A percentile compares a stretch with the other conserved stretches of the same genome.
phyloP scores from a whole-genome alignment of 2,888 invertebrate species.

The Lampropteryx suffumata region DNA sequence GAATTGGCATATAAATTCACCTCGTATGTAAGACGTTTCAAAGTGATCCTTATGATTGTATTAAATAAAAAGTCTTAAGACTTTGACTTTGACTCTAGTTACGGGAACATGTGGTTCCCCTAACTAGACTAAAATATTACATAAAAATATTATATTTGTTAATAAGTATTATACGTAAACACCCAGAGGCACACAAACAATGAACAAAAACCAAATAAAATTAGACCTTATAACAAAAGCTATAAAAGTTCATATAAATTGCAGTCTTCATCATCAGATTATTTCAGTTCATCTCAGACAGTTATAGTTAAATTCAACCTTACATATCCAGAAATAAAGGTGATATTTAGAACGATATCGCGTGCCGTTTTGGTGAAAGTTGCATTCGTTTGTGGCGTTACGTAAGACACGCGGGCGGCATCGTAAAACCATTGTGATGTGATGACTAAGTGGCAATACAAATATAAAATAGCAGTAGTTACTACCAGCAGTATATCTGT shows the following conservation, averaged over 20 bases:
- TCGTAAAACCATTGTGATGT: conserved; percentile 8
- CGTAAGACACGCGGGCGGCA: conserved; percentile 2
- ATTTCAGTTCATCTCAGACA: too few relatives aligned
- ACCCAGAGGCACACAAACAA: background rate
- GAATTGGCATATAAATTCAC: too few relatives aligned
- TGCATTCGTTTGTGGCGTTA: conserved; percentile 7
- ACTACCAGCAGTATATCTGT: too few relatives aligned
- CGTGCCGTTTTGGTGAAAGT: conserved; percentile 15
- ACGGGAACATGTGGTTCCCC: too few relatives aligned
- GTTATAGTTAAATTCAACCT: background rate
- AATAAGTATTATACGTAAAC: too few relatives aligned
- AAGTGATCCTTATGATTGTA: too few relatives aligned
- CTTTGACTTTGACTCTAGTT: too few relatives aligned
- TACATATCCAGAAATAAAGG: background rate
- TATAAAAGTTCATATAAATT: background rate
- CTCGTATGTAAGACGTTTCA: too few relatives aligned
- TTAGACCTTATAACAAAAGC: background rate
- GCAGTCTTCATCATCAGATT: background rate
- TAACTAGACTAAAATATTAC: too few relatives aligned
- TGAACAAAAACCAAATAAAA: background rate
- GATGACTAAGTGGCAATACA: background rate
- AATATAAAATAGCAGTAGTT: too few relatives aligned
- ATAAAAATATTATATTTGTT: too few relatives aligned
- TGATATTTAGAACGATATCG: background rate
- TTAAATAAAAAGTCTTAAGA: too few relatives aligned